phyloP scores from a whole-genome alignment of 23 tunicate genomes.

The Aplidium turbinatum region DNA sequence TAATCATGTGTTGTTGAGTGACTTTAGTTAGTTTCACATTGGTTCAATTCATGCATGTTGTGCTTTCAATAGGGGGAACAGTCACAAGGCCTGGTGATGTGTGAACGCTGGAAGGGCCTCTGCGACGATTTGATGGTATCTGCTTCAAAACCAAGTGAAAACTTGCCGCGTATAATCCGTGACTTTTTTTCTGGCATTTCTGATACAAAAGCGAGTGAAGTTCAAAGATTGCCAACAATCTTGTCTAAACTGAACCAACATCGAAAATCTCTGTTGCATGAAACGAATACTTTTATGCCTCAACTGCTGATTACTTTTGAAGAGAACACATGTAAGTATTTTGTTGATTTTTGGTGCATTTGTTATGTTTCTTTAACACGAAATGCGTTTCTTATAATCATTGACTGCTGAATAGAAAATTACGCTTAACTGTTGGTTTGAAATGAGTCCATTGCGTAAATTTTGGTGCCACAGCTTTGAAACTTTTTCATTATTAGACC shows the following conservation, averaged over 20 bases:
- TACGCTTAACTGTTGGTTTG: too few relatives aligned
- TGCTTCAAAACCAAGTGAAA: constrained; percentile 2
- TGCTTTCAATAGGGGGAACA: background rate
- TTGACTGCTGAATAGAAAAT: too few relatives aligned
- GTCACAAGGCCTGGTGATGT: constrained; percentile 16
- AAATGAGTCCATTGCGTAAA: too few relatives aligned
- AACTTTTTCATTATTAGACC: too few relatives aligned
- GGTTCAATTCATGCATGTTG: too few relatives aligned
- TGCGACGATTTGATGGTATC: background rate
- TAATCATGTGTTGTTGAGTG: too few relatives aligned
- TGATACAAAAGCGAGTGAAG: background rate
- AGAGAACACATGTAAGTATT: constrained; percentile 8
- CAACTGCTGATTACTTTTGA: constrained; percentile 12
- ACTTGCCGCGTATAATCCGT: background rate
- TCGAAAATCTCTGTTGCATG: background rate
- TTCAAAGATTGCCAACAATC: constrained; percentile 27
- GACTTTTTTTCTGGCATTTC: background rate
- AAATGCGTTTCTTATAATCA: too few relatives aligned
- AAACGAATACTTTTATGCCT: constrained; percentile 20
- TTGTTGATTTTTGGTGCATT: too few relatives aligned
- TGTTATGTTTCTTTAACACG: too few relatives aligned
- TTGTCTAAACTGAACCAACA: constrained; percentile 28
- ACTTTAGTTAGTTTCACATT: too few relatives aligned
- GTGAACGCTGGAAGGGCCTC: constrained; percentile 25
- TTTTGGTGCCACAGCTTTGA: too few relatives aligned